Evolutionary conservation across 2,888 invertebrate genomes (phyloP).

Genomic region (Parnassius apollo): DNA sequence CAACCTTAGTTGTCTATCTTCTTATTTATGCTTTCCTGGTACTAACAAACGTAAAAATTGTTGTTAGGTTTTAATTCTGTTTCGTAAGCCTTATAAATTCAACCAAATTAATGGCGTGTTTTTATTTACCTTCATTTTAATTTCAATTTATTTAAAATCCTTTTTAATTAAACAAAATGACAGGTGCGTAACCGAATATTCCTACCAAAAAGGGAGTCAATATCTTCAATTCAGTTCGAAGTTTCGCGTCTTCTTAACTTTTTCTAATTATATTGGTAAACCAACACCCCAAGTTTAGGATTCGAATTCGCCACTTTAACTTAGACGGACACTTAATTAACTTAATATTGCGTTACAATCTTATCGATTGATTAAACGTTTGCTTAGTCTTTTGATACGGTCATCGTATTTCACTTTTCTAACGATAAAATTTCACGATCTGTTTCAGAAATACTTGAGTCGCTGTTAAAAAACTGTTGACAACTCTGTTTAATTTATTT

Average conservation of each 20-base stretch:
- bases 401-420: not conserved
- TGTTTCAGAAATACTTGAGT: not conserved
- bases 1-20: no score
- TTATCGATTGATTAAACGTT: conserved; percentile 28
- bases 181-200: conserved; percentile 19
- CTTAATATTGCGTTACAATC: conserved; percentile 36
- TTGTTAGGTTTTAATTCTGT: no score
- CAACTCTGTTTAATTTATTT: no score
- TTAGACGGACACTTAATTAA: conserved; percentile 36
- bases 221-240: conserved; percentile 18
- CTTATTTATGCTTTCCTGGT: no score
- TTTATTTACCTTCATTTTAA: not conserved
- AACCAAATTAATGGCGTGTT: no score
- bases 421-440: not conserved
- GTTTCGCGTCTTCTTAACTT: conserved; percentile 30
- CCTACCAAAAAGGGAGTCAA: conserved; percentile 7
- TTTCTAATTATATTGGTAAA: conserved; percentile 35
- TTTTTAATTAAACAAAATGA: conserved; percentile 1
- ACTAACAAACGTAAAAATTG: no score
- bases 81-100: no score
- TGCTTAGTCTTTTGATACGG: conserved; percentile 18
- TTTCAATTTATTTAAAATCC: not conserved
- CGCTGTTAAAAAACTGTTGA: not conserved
- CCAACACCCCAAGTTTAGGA: conserved; percentile 34
- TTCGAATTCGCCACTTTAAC: conserved; percentile 33